A percentile compares a stretch with the other conserved stretches of the same genome.
These are phyloP conservation scores for Phallusia fumigata DNA, from an alignment of 23 tunicate species.

Conservation along the genomic window DNA sequence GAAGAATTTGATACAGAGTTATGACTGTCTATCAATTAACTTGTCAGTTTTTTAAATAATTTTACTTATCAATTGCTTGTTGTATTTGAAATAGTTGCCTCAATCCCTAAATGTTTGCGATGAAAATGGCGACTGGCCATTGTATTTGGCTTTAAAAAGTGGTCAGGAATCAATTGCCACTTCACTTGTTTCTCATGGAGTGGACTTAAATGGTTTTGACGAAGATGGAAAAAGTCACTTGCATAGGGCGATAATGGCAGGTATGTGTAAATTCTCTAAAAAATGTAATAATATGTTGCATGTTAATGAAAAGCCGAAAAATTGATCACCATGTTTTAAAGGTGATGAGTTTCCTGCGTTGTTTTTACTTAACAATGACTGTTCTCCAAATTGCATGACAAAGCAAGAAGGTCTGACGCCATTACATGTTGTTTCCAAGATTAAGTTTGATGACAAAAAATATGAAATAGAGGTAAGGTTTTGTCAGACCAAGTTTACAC, in stretches of 20 bases:
- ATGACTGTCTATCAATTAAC: no score
- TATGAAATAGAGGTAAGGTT: slow-evolving; percentile 50
- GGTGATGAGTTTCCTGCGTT: slow-evolving; percentile 28
- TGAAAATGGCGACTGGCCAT: slow-evolving; percentile 67
- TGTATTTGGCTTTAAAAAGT: slow-evolving; percentile 48
- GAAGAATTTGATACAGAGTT: no score
- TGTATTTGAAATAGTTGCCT: slow-evolving; percentile 25
- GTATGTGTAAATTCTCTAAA: slow-evolving; percentile 6
- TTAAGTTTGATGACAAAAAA: slow-evolving; percentile 25
- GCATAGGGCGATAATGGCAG: slow-evolving; percentile 43
- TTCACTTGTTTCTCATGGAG: slow-evolving; percentile 52
- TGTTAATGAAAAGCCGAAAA: neutral
- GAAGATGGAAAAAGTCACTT: slow-evolving; percentile 38
- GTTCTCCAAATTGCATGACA: slow-evolving; percentile 32
- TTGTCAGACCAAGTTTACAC: no score
- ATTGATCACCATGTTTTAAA: neutral
- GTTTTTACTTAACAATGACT: slow-evolving; percentile 47
- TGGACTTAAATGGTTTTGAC: slow-evolving; percentile 47
- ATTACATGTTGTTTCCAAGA: slow-evolving; percentile 36
- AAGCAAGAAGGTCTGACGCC: slow-evolving; percentile 32
- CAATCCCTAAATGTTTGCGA: slow-evolving; percentile 33
- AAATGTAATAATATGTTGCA: neutral
- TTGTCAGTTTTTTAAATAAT: neutral
- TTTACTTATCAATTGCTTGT: neutral
- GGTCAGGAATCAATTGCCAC: slow-evolving; percentile 44